These are phyloP conservation scores for Alaudala cheleensis DNA, from an alignment of 2,113 vertebrate genomes.

Conservation along the genomic window DNA sequence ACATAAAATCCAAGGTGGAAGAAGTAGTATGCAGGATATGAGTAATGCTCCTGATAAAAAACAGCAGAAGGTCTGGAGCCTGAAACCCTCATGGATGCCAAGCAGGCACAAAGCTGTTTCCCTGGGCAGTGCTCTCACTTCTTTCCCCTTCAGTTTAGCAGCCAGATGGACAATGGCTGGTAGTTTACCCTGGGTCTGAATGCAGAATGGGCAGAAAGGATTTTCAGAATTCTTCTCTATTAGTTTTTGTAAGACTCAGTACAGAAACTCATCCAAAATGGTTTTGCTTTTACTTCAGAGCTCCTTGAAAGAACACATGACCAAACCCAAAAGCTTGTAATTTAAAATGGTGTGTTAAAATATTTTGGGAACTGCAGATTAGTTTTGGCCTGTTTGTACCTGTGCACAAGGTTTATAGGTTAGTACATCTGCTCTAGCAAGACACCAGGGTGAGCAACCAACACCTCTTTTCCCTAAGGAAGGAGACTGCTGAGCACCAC, in stretches of 20 bases:
- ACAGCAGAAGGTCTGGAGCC: constrained; percentile 13
- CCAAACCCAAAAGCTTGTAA: not conserved
- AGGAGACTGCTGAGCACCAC: not conserved
- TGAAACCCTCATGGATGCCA: not conserved
- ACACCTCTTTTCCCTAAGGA: not conserved
- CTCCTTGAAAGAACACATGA: not conserved
- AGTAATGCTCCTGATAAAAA: not conserved
- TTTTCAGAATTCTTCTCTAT: not conserved
- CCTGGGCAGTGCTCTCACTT: not conserved
- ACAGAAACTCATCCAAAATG: not conserved
- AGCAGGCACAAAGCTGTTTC: not conserved
- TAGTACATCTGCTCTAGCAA: not conserved
- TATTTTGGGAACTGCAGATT: not conserved
- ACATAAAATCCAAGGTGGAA: not conserved
- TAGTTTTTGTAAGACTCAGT: not conserved
- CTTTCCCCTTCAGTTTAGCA: not conserved
- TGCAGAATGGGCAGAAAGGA: not conserved
- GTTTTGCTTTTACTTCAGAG: not conserved
- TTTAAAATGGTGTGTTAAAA: not conserved
- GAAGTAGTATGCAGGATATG: not conserved
- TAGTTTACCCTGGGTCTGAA: not conserved
- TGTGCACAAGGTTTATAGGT: not conserved
- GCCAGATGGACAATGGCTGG: not conserved
- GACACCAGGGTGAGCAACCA: not conserved
- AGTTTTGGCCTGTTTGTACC: not conserved